Evolutionary conservation across 2,888 invertebrate genomes (phyloP), one percentile per base, ranked within the genome.

Genomic region (Trichopria drosophilae): DNA sequence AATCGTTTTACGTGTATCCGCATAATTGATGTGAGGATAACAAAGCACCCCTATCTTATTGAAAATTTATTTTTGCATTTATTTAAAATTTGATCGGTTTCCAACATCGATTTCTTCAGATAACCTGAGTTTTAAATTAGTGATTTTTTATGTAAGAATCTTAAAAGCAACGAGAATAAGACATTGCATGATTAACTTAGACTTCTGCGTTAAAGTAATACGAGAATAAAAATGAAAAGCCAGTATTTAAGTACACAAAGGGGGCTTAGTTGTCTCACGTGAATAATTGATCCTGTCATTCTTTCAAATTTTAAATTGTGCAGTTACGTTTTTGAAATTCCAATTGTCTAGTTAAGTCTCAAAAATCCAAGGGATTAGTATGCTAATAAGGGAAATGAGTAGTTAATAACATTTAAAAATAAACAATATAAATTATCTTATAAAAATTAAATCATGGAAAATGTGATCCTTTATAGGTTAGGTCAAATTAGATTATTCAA

Each of bases 261-360:
- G n/a, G n/a, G n/a, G n/a, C n/a, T n/a, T n/a, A n/a, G n/a, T n/a
- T n/a, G n/a, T n/a, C n/a, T n/a, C n/a, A n/a, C n/a, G n/a, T n/a
- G n/a, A 12, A 19, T 4, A 4, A 13, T n/a, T 41, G 29, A 16
- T 28, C 20, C 20, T 15, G n/a, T 41, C 26, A 26, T 22, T 13
- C 12, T 31, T 29, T 12, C 9, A 9, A 26, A 42, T 26, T 19
- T 40, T 36, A 32, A 15, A 37, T 29, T 45, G 45, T 32, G 40
- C 18, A 13, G 18, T 26, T 40, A 51, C 43, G 43, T 43, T 31
- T 43, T 39, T 22, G 43, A 39, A 54, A 47, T 50, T 47, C 54
- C 51, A 54, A 54, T 51, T 46, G 51, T 40, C 35, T 51, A 51
- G 40, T 20, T n/a, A n/a, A n/a, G n/a, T n/a, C n/a, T n/a, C n/a